Percentiles rank a stretch among this genome's conserved stretches.
These are phyloP conservation scores for Indicator maculatus DNA, from an alignment of 2,113 vertebrate species.

Conservation along the genomic window DNA sequence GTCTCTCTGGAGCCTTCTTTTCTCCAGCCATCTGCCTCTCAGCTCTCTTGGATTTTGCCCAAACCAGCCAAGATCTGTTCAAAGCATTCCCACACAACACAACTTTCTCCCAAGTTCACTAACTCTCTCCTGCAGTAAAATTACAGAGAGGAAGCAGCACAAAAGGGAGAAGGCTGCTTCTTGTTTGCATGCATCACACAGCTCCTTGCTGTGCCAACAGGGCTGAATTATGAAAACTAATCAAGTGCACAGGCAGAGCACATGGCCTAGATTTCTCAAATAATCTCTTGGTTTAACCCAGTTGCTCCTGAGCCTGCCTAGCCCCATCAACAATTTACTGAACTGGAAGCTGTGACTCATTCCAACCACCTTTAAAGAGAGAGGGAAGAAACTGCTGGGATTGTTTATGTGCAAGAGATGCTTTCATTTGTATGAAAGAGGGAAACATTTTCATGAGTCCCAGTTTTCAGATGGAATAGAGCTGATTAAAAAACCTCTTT, in stretches of 20 bases:
- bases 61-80: not conserved
- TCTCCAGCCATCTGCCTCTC: not conserved
- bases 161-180: not conserved
- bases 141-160: not conserved
- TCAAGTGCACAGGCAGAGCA: constrained; percentile 32
- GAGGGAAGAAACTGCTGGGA: not conserved
- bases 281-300: constrained; percentile 65
- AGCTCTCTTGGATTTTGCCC: not conserved
- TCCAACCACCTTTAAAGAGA: not conserved
- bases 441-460: constrained; percentile 12
- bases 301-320: constrained; percentile 33
- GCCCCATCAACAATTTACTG: not conserved
- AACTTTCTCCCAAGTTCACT: not conserved
- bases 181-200: not conserved
- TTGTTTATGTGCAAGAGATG: not conserved
- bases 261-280: constrained; percentile 66
- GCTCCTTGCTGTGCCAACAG: constrained; percentile 5
- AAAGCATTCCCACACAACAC: not conserved
- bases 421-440: not conserved
- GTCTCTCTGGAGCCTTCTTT: no score
- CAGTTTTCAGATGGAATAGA: not conserved
- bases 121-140: not conserved
- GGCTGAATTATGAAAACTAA: constrained; percentile 60
- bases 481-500: not conserved
- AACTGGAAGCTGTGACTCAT: constrained; percentile 24